Percentiles rank a stretch among this genome's conserved stretches.
phyloP scores from a whole-genome alignment of 2,797 vertebrate species.

The Pseudocheirus occidentalis region DNA sequence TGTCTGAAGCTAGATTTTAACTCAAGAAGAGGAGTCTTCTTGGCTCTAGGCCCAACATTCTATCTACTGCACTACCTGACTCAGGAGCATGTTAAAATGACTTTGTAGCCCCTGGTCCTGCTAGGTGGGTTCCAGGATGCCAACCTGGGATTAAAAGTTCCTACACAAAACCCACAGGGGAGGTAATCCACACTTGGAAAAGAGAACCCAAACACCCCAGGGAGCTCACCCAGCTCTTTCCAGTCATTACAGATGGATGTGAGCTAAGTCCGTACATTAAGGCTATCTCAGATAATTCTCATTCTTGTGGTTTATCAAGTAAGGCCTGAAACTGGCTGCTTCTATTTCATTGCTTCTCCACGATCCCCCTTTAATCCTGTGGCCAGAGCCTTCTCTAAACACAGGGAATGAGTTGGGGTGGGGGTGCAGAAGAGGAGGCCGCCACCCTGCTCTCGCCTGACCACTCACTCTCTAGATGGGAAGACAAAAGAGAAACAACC shows the following conservation, averaged over 20 bases:
- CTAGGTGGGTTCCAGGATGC: background rate
- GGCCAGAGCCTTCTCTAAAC: background rate
- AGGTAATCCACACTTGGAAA: background rate
- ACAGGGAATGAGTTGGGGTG: background rate
- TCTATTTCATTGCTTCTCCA: background rate
- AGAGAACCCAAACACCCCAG: background rate
- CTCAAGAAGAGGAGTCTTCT: background rate
- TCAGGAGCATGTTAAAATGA: background rate
- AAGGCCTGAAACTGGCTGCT: background rate
- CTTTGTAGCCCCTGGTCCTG: background rate
- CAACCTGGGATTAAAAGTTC: background rate
- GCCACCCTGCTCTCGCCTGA: background rate
- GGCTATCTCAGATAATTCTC: background rate
- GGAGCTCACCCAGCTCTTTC: background rate
- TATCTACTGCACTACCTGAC: background rate
- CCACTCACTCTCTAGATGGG: background rate
- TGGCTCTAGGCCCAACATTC: background rate
- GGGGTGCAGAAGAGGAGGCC: background rate
- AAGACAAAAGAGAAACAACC: conserved; percentile 12
- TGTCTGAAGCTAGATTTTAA: background rate
- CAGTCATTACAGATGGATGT: background rate
- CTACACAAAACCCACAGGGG: background rate
- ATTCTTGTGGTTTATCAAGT: background rate
- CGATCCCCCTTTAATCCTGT: background rate
- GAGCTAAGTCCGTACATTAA: background rate